phyloP scores from a whole-genome alignment of 2,797 vertebrate species.

The Takifugu rubripes region DNA sequence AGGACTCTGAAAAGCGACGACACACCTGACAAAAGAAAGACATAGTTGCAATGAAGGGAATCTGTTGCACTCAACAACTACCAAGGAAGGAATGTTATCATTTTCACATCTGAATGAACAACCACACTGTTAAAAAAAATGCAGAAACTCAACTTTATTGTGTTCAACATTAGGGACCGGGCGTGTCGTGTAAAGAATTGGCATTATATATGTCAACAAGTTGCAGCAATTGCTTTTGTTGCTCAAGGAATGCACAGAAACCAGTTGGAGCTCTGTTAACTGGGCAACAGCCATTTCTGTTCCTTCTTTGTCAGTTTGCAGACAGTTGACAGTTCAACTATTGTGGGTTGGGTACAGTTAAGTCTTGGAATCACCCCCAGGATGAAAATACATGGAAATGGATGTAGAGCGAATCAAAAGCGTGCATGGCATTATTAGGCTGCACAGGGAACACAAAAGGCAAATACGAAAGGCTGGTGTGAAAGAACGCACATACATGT shows the following conservation, averaged over 20 bases:
- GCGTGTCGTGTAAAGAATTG: background rate
- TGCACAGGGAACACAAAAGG: conserved; percentile 4
- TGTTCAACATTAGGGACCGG: background rate
- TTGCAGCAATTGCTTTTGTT: conserved; percentile 13
- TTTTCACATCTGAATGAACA: background rate
- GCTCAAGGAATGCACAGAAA: conserved; percentile 25
- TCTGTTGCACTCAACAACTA: background rate
- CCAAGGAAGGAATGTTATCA: conserved; percentile 1
- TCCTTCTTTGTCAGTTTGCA: background rate
- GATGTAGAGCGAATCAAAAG: conserved; percentile 17
- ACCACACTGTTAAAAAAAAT: background rate
- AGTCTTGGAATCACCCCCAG: background rate
- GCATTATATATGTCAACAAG: background rate
- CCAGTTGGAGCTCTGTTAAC: conserved; percentile 12
- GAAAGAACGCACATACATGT: background rate
- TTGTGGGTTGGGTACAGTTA: background rate
- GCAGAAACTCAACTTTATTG: background rate
- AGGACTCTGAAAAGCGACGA: conserved; percentile 70
- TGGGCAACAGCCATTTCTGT: background rate
- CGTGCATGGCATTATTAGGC: conserved; percentile 24
- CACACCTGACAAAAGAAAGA: conserved; percentile 77
- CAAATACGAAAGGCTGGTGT: background rate
- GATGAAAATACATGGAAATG: conserved; percentile 16
- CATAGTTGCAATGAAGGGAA: conserved; percentile 17
- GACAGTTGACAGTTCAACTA: background rate